Base-by-base conservation (phyloP, 2,113 vertebrate genomes). In the Cebus imitator region DNA sequence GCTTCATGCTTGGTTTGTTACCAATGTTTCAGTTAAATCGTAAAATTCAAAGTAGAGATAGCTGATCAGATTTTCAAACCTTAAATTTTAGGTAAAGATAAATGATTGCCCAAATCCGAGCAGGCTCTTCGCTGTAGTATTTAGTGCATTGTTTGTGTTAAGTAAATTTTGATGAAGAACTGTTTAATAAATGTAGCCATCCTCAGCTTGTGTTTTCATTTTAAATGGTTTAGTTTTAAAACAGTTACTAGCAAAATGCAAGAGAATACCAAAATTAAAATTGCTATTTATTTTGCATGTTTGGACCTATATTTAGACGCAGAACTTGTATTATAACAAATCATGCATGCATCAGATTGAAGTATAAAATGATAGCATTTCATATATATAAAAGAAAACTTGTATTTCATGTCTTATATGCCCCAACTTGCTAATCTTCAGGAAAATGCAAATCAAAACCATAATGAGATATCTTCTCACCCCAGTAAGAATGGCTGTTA, bases 251-350 rank as follows among this genome's bases (percentile, higher is more conserved):
- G 52, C 55, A 94, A 96, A 97, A 18, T 80, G 75, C 25, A 92
- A 91, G 87, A 92, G 83, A 93, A 97, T 98, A 94, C 68, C 84
- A 95, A 97, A 95, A 48, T 91, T 97, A 94, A 91, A 93, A 88
- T 82, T 95, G 17, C 43, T 97, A 37, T 96, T 97, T 95, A 88
- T 98, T 98, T 97, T 97, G 52, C 91, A 97, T 95, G 76, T 70
- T 95, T 96, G 73, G 43, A 3, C 84, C 55, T 94, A 9, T 0
- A 0, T 92, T 89, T 94, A 97, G 89, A 96, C 92, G 97, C 70
- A 97, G 82, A 83, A 40, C 0, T 61, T 97, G 7, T 0, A 1
- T 35, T 84, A 45, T 82, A 97, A 86, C 58, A 97, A 97, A 94
- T 94, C 75, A 75, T 0, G 3, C 43, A 8, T 85, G 43, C 70